Conservation (phyloP, 2,888 invertebrate genomes). For the Liposcelis brunnea region DNA sequence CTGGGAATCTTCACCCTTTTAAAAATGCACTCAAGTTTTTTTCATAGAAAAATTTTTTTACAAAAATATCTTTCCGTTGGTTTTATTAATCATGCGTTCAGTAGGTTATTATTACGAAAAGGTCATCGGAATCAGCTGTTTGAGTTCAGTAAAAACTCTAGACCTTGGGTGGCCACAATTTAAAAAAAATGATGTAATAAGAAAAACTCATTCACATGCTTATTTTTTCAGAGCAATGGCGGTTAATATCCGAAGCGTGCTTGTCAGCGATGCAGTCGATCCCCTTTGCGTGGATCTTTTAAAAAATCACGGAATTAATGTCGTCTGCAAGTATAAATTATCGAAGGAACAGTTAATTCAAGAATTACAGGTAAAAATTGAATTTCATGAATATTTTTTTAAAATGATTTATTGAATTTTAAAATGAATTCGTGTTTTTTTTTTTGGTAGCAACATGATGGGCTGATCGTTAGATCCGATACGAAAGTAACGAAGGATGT, state of each 20-base stretch:
- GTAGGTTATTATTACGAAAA: too few relatives aligned
- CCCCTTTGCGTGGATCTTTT: slow-evolving; percentile 68
- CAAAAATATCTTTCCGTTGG: too few relatives aligned
- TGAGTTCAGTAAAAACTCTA: too few relatives aligned
- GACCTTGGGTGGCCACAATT: too few relatives aligned
- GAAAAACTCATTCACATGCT: too few relatives aligned
- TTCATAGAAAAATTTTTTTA: too few relatives aligned
- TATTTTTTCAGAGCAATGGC: slow-evolving; percentile 18
- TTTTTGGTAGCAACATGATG: slow-evolving; percentile 39
- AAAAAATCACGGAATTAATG: slow-evolving; percentile 54
- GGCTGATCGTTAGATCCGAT: slow-evolving; percentile 81
- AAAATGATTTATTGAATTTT: slow-evolving; percentile 8
- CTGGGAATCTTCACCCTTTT: too few relatives aligned
- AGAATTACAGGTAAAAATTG: slow-evolving; percentile 60
- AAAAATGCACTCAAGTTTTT: too few relatives aligned
- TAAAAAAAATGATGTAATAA: too few relatives aligned
- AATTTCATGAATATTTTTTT: not conserved
- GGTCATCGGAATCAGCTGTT: too few relatives aligned
- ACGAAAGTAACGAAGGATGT: slow-evolving; percentile 70
- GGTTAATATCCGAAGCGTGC: slow-evolving; percentile 54
- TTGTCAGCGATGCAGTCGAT: slow-evolving; percentile 89
- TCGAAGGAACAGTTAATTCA: slow-evolving; percentile 58
- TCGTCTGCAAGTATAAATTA: slow-evolving; percentile 62
- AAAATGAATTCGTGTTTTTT: slow-evolving; percentile 2
- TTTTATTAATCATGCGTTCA: too few relatives aligned